These are phyloP conservation scores for Zaprionus tsacasi DNA, from an alignment of 1,140 invertebrate genomes.

Conservation along the genomic window DNA sequence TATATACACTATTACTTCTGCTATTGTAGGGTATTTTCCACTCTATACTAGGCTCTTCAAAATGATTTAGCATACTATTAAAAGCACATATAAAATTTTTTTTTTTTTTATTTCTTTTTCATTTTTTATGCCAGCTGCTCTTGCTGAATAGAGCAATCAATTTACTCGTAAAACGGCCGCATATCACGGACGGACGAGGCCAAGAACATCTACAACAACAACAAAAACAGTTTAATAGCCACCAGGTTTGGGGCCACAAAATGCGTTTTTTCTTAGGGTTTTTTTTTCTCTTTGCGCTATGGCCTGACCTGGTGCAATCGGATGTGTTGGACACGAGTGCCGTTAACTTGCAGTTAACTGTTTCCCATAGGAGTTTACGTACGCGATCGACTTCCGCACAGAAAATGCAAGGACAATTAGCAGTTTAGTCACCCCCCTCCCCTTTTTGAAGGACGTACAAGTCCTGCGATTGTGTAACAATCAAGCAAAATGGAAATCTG, in stretches of 20 bases:
- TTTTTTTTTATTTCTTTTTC: neutral
- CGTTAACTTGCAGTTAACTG: slow-evolving; percentile 1
- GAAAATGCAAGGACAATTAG: slow-evolving; percentile 11
- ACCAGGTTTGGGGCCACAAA: neutral
- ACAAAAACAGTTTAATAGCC: slow-evolving; percentile 10
- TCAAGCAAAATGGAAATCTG: neutral
- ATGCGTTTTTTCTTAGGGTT: slow-evolving; percentile 9
- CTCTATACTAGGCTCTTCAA: slow-evolving; percentile 3
- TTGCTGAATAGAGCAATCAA: slow-evolving; percentile 18
- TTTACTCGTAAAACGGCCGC: slow-evolving; percentile 12
- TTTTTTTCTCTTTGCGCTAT: neutral
- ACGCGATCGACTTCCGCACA: neutral
- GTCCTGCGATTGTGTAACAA: slow-evolving; percentile 9
- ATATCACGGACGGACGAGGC: neutral
- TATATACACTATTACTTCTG: neutral
- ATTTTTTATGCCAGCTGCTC: slow-evolving; percentile 14
- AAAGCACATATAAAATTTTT: slow-evolving; percentile 1
- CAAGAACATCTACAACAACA: neutral
- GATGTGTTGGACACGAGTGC: slow-evolving; percentile 1
- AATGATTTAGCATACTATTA: slow-evolving; percentile 10
- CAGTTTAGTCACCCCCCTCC: neutral
- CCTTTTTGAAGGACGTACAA: slow-evolving; percentile 1
- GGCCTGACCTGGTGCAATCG: slow-evolving; percentile 13
- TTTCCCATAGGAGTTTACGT: neutral
- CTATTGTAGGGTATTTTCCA: neutral